A percentile compares a stretch with the other conserved stretches of the same genome.
Conservation (phyloP, 2,797 vertebrate genomes). For the Borostomias antarcticus region DNA sequence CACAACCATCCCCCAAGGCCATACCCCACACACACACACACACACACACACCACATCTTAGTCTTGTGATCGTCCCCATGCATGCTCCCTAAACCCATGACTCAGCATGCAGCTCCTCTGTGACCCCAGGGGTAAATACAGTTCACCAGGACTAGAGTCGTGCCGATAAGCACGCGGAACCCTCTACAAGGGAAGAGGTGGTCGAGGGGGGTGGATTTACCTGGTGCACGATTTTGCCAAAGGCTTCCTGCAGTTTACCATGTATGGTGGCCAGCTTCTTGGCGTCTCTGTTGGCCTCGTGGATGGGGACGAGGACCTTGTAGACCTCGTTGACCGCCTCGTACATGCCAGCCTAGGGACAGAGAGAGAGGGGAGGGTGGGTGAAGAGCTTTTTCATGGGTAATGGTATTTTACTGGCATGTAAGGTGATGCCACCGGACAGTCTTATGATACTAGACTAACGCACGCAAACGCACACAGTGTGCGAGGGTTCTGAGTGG, state of each 20-base stretch:
- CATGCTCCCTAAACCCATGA: conserved; percentile 4
- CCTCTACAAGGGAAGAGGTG: too few relatives aligned
- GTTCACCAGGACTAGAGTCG: conserved; percentile 2
- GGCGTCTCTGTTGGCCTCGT: conserved; percentile 96
- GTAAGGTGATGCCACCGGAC: too few relatives aligned
- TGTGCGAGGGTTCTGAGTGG: too few relatives aligned
- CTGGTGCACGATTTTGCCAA: conserved; percentile 99
- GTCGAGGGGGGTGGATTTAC: conserved; percentile 74
- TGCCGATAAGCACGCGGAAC: too few relatives aligned
- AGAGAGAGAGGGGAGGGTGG: neutral
- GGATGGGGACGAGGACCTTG: conserved; percentile 97
- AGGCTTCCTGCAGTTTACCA: conserved; percentile 99
- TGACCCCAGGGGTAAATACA: conserved; percentile 6
- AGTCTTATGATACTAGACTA: too few relatives aligned
- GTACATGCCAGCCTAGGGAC: conserved; percentile 96
- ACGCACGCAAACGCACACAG: too few relatives aligned
- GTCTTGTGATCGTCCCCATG: too few relatives aligned
- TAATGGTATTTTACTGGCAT: too few relatives aligned
- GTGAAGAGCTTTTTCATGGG: too few relatives aligned
- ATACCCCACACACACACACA: too few relatives aligned
- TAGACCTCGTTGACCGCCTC: conserved; percentile 99
- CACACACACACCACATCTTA: too few relatives aligned
- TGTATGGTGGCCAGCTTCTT: conserved; percentile 98
- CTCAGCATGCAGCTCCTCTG: conserved; percentile 36
- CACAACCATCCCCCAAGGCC: too few relatives aligned